A percentile compares a stretch with the other conserved stretches of the same genome.
phyloP scores from a whole-genome alignment of 2,113 vertebrate species.

The Eubucco bourcierii region DNA sequence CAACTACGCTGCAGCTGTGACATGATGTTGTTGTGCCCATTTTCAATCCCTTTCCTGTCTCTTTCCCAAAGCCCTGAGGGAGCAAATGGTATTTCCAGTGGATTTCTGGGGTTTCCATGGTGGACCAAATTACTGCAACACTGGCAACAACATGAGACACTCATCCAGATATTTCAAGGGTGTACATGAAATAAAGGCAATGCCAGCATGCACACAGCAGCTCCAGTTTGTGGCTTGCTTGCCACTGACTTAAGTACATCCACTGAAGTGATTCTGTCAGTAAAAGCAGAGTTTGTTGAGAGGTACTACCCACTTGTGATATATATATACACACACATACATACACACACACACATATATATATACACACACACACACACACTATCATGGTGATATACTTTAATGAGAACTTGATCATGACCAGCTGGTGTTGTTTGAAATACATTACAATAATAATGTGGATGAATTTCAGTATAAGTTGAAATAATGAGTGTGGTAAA shows the following conservation, averaged over 20 bases:
- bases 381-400: no score
- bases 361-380: no score
- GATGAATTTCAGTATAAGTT: background rate
- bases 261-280: background rate
- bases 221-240: background rate
- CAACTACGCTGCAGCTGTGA: background rate
- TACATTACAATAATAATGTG: background rate
- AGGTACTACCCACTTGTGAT: background rate
- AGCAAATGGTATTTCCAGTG: background rate
- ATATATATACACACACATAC: no score
- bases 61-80: background rate
- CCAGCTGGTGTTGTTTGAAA: constrained; percentile 11
- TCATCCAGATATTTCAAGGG: background rate
- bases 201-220: background rate
- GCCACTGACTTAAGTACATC: background rate
- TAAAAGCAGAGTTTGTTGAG: background rate
- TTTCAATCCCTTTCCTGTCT: background rate
- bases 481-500: background rate
- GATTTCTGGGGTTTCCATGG: background rate
- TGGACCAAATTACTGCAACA: background rate
- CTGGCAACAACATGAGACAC: background rate
- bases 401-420: background rate
- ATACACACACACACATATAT: no score
- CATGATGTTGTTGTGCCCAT: background rate
- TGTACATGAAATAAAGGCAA: background rate